These are phyloP conservation scores for Eretmochelys imbricata DNA, from an alignment of 2,113 vertebrate genomes.

Conservation along the genomic window DNA sequence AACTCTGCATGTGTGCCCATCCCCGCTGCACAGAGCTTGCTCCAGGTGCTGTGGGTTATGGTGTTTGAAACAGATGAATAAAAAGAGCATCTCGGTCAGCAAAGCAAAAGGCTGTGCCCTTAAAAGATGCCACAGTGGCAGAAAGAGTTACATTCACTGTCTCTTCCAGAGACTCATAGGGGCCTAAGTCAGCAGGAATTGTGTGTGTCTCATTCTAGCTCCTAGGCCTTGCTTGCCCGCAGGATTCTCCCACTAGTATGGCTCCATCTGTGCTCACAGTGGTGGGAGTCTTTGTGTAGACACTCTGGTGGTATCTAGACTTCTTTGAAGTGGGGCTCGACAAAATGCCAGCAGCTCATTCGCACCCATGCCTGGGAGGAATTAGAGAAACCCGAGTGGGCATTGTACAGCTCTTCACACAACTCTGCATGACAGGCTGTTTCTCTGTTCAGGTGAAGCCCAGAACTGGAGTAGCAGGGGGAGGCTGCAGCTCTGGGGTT, in stretches of 20 bases:
- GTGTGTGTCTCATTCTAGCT: neutral
- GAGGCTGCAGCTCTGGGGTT: neutral
- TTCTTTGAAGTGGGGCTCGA: neutral
- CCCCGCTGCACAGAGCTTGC: neutral
- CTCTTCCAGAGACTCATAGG: neutral
- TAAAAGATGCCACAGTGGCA: neutral
- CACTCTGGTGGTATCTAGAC: neutral
- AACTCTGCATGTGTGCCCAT: too few species aligned
- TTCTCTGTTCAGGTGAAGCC: neutral
- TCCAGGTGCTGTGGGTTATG: neutral
- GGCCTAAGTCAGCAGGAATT: neutral
- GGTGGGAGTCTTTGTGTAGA: neutral
- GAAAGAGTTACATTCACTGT: neutral
- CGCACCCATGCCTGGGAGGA: neutral
- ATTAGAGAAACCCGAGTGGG: neutral
- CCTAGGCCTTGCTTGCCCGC: neutral
- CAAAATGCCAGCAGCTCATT: neutral
- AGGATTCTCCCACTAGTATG: neutral
- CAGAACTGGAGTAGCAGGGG: neutral
- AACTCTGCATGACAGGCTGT: neutral
- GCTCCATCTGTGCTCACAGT: neutral
- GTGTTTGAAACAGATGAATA: neutral
- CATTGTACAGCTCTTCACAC: neutral
- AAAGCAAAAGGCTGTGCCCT: neutral
- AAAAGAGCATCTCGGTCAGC: neutral